phyloP scores from a whole-genome alignment of 2,113 vertebrate species.

The Gallinago media region DNA sequence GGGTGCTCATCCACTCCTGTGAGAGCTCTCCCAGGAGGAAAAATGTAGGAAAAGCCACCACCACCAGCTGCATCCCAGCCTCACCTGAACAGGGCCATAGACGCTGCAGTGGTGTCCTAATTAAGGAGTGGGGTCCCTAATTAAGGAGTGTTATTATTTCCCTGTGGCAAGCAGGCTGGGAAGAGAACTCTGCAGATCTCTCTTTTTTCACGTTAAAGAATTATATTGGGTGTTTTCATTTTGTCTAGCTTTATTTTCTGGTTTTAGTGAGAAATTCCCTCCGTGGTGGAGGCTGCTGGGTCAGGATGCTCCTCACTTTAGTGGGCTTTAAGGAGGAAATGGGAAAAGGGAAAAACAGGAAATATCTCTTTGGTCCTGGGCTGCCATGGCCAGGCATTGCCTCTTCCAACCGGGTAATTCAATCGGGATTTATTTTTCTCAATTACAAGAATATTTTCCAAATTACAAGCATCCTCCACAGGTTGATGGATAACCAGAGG shows the following conservation, averaged over 20 bases:
- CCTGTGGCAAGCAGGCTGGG: neutral
- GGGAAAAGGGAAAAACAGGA: neutral
- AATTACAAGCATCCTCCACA: neutral
- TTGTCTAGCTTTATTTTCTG: neutral
- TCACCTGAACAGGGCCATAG: neutral
- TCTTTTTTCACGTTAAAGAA: fast-evolving
- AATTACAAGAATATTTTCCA: neutral
- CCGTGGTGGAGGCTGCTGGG: neutral
- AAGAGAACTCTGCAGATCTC: neutral
- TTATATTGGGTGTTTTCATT: neutral
- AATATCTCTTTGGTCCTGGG: neutral
- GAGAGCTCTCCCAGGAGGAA: fast-evolving
- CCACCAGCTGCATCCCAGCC: neutral
- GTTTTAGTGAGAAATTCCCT: neutral
- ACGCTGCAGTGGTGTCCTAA: neutral
- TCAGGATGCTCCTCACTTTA: neutral
- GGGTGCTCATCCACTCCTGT: fast-evolving
- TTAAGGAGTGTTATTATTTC: neutral
- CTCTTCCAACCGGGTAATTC: neutral
- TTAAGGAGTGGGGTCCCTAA: neutral
- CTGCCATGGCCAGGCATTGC: neutral
- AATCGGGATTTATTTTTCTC: neutral
- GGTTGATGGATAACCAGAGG: neutral
- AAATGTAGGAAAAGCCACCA: neutral
- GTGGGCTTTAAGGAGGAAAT: neutral